phyloP scores from a whole-genome alignment of 2,797 vertebrate species.

The Cichlasoma orientale region DNA sequence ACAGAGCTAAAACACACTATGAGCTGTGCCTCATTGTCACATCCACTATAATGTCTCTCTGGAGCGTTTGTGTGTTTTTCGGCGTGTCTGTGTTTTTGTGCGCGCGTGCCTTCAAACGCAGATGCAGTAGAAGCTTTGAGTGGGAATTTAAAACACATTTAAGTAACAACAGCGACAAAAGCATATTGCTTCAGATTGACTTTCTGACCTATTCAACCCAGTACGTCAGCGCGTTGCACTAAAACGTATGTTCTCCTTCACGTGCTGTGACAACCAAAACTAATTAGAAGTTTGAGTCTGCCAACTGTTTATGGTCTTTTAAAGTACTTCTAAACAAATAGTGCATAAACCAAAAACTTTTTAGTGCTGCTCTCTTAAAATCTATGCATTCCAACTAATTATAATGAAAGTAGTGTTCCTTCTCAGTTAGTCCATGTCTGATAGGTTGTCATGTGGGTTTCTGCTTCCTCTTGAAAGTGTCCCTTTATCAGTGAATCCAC shows the following conservation, averaged over 20 bases:
- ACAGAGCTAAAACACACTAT: slow-evolving; percentile 41
- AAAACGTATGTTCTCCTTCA: neutral
- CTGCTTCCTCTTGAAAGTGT: slow-evolving; percentile 71
- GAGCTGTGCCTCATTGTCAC: slow-evolving; percentile 33
- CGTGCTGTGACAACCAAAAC: neutral
- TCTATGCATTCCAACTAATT: slow-evolving; percentile 55
- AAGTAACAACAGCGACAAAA: neutral
- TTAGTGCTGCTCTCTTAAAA: slow-evolving; percentile 35
- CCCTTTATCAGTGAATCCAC: slow-evolving; percentile 75
- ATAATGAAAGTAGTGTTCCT: slow-evolving; percentile 59
- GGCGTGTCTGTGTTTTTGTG: neutral
- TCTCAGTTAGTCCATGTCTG: slow-evolving; percentile 51
- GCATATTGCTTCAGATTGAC: neutral
- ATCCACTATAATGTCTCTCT: slow-evolving; percentile 16
- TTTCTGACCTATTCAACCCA: slow-evolving; percentile 17
- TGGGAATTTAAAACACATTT: slow-evolving; percentile 10
- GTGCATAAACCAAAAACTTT: slow-evolving; percentile 48
- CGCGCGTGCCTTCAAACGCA: neutral
- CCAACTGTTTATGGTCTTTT: neutral
- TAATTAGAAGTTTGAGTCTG: slow-evolving; percentile 10
- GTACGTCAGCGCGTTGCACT: neutral
- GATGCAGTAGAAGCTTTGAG: slow-evolving; percentile 17
- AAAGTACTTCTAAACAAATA: slow-evolving; percentile 31
- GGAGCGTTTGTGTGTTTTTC: neutral
- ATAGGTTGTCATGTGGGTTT: slow-evolving; percentile 68